Evolutionary conservation across 2,888 invertebrate genomes (phyloP), one percentile per base, ranked within the genome.

Genomic region (Lydus trimaculatus): DNA sequence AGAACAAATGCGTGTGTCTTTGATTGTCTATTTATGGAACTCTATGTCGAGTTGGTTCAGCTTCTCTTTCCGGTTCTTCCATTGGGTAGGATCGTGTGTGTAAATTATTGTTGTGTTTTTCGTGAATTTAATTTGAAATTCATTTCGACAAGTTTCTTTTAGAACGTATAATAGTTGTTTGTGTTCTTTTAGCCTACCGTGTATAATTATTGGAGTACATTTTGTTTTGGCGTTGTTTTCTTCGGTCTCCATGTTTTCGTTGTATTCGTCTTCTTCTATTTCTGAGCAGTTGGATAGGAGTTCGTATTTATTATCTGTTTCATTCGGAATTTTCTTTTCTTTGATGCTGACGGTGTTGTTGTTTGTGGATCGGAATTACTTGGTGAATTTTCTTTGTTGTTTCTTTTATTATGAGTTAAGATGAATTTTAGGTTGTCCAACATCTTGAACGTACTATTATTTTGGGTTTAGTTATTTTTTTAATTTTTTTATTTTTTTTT

Each of bases 1-100:
- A 64, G 39, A 0, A 64, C 59, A 33, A 64, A 64, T 2, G 64
- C 64, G 59, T 59, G 64, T 13, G 64, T 64, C 39, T 31, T 58
- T 36, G 7, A 8, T 23, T 7, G 59, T 36, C 15, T 64, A 59
- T 8, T 39, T 64, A 58, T 64, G 64, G 39, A 15, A 64, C 0
- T n/a, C 39, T n/a, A 60, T 28, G 6, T 56, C 36, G 15, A 56
- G 17, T 0, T 31, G 4, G 1, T 59, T n/a, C 59, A 59, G n/a
- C 2, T 63, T 5, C 4, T 28, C 28, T 28, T 28, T 28, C 4
- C 2, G 28, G 28, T 28, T 28, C 4, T 28, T 28, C 28, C 28
- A 28, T 4, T 28, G 28, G 2, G 8, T 28, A 4, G 2, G 2
- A 28, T 48, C 33, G 4, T 64, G 7, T 17, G 58, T 15, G n/a